phyloP scores from a whole-genome alignment of 2,113 vertebrate genomes.

The Dicrurus megarhynchus region DNA sequence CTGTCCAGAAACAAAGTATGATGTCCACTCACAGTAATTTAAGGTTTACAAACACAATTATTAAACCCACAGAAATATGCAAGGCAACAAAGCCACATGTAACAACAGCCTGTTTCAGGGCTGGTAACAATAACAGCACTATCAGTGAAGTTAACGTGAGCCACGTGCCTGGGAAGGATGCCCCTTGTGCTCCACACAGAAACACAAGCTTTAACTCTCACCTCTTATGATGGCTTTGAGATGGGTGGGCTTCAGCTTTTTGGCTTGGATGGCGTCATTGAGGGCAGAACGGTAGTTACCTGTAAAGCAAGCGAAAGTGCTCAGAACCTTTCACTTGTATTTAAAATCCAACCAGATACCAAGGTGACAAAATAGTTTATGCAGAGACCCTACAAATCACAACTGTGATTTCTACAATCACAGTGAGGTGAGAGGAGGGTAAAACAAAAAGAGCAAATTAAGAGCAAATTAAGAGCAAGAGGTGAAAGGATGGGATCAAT shows the following conservation, averaged over 20 bases:
- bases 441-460: background rate
- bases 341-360: background rate
- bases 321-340: background rate
- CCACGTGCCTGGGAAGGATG: background rate
- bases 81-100: background rate
- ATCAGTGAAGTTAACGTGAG: accelerated
- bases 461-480: background rate
- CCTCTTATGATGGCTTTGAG: conserved; percentile 92
- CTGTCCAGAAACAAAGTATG: background rate
- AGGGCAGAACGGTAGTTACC: conserved; percentile 93
- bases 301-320: conserved; percentile 4
- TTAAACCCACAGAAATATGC: background rate
- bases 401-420: background rate
- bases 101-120: background rate
- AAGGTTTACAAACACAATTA: background rate
- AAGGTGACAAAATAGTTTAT: background rate
- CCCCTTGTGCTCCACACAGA: accelerated
- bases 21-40: background rate
- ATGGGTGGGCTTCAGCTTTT: conserved; percentile 87
- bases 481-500: background rate
- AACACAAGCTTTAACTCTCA: background rate
- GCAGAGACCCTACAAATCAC: background rate
- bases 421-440: background rate
- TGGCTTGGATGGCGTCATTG: conserved; percentile 83
- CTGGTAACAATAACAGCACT: background rate